A percentile compares a stretch with the other conserved stretches of the same genome.
Conservation (phyloP, 2,797 vertebrate species). For the Malacoctenus gilli region DNA sequence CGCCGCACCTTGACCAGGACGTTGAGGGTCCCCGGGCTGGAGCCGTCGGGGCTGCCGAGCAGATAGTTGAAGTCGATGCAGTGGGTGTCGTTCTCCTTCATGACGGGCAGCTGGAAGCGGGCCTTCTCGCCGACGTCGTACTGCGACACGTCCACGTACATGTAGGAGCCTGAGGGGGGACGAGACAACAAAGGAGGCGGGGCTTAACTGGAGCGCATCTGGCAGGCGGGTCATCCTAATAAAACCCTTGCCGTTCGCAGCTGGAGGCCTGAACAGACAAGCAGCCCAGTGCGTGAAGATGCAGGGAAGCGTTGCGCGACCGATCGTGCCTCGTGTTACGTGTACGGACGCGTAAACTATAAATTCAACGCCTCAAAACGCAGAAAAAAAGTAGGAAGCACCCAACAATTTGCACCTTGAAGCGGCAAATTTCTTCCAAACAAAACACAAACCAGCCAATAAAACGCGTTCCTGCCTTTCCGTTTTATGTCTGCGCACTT, state of each 20-base stretch:
- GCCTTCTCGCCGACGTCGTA: slow-evolving; percentile 92
- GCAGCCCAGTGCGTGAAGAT: slow-evolving; percentile 17
- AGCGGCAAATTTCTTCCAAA: slow-evolving; percentile 14
- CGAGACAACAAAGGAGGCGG: slow-evolving; percentile 1
- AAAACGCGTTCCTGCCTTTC: slow-evolving; percentile 23
- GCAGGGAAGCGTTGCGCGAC: slow-evolving; percentile 15
- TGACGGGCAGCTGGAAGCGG: slow-evolving; percentile 92
- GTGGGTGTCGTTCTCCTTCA: slow-evolving; percentile 99
- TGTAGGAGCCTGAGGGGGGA: slow-evolving; percentile 96
- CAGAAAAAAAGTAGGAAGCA: too few relatives aligned
- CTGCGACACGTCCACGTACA: slow-evolving; percentile 95
- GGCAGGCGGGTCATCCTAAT: too few relatives aligned
- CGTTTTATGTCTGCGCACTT: slow-evolving; percentile 32
- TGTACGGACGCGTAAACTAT: slow-evolving; percentile 10
- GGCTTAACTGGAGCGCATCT: background rate
- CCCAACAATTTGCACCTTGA: slow-evolving; percentile 13
- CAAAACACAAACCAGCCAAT: too few relatives aligned
- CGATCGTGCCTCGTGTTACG: slow-evolving; percentile 24
- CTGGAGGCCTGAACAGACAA: slow-evolving; percentile 29
- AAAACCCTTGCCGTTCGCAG: slow-evolving; percentile 28
- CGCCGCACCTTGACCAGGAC: slow-evolving; percentile 86
- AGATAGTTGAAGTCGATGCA: slow-evolving; percentile 99
- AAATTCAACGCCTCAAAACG: background rate
- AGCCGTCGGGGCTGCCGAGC: slow-evolving; percentile 87
- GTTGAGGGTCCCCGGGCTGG: slow-evolving; percentile 92